Evolutionary conservation across 2,113 vertebrate genomes (phyloP), one percentile per base, ranked within the genome.

Genomic region (Enhydra lutris): DNA sequence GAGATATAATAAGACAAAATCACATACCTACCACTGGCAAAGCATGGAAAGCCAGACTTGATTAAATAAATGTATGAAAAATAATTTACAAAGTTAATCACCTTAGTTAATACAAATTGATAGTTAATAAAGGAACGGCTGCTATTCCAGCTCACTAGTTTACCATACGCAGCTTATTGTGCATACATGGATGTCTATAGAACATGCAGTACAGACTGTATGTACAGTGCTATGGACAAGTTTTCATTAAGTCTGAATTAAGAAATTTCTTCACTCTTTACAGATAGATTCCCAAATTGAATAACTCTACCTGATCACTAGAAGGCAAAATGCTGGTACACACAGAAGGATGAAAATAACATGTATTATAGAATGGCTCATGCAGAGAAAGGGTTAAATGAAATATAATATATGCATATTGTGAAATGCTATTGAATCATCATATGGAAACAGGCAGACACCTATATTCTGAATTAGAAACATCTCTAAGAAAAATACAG

Each of bases 391-490:
- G 18, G 39, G 73, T 57, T 76, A 59, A 69, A 59, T 61, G 79
- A 76, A 67, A 78, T 79, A n/a, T 0, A 4, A 67, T 36, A 45
- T 39, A 31, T 8, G 7, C 2, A 57, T 36, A 59, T 23, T 45
- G 13, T 67, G 52, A 87, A 87, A 89, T 71, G 6, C 8, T 80
- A 50, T 31, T 61, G 34, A 42, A 89, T 47, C 23, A 81, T 42
- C 47, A 50, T 11, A 71, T 82, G 34, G 55, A 89, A 93, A 83
- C 20, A 96, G 45, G 47, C 15, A 93, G 26, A 45, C 18, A 59
- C 39, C 6, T 42, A 65, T 78, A n/a, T 88, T 61, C 61, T 52
- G 31, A 90, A 81, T 47, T 82, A 87, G 67, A 95, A 95, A 87
- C 96, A 34, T 39, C 45, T 63, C 47, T 42, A 93, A 59, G 61